These are phyloP conservation scores for Nomada hirtipes DNA, from an alignment of 2,888 invertebrate species.

Conservation along the genomic window DNA sequence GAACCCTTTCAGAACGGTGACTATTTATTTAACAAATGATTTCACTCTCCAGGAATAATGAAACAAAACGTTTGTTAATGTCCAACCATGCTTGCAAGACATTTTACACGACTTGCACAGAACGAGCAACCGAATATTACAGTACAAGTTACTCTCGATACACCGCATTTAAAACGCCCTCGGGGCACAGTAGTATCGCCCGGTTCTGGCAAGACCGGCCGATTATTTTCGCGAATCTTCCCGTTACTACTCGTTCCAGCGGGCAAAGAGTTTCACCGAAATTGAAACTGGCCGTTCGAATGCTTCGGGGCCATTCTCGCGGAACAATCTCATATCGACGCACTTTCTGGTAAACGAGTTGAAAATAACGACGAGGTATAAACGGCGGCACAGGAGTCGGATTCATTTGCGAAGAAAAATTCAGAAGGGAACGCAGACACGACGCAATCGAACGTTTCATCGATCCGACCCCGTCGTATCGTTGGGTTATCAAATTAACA, in stretches of 20 bases:
- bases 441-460: background rate
- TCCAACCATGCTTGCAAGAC: background rate
- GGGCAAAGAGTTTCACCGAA: conserved; percentile 14
- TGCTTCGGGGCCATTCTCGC: background rate
- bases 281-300: background rate
- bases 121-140: background rate
- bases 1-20: no score
- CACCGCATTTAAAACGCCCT: background rate
- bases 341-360: background rate
- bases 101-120: background rate
- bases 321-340: conserved; percentile 1
- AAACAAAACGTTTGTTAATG: background rate
- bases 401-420: background rate
- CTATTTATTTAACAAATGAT: no score
- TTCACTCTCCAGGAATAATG: no score
- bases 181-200: conserved; percentile 8
- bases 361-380: background rate
- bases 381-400: background rate
- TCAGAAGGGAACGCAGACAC: background rate
- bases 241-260: background rate
- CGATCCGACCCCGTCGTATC: background rate
- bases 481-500: conserved; percentile 31
- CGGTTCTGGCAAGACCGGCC: conserved; percentile 27
- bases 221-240: conserved; percentile 2
- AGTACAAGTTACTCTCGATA: background rate